phyloP scores from a whole-genome alignment of 2,888 invertebrate species.

The Thymelicus acteon region DNA sequence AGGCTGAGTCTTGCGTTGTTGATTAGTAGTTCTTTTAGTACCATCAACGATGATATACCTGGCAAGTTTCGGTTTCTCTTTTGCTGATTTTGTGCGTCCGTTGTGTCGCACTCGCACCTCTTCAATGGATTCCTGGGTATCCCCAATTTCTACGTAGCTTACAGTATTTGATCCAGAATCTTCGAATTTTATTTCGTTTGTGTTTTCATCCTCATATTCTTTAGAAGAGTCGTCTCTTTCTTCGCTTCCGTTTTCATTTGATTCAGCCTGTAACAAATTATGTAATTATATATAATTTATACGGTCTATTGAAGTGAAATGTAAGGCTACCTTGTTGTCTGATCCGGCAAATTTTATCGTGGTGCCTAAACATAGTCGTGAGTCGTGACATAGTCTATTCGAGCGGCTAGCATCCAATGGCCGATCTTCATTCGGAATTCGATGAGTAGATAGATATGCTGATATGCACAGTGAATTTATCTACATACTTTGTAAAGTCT shows the following conservation, averaged over 20 bases:
- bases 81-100: background rate
- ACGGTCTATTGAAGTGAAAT: too few species aligned
- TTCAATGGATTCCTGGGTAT: background rate
- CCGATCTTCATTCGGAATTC: too few species aligned
- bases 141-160: background rate
- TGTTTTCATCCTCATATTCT: background rate
- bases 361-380: too few species aligned
- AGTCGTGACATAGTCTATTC: too few species aligned
- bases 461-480: too few species aligned
- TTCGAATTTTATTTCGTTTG: background rate
- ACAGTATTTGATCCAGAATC: background rate
- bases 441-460: too few species aligned
- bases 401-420: too few species aligned
- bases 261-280: background rate
- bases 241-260: constrained; percentile 4
- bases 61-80: background rate
- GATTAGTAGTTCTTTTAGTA: background rate
- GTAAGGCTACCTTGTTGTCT: too few species aligned
- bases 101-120: background rate
- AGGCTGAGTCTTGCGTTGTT: background rate
- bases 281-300: background rate
- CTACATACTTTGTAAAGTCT: too few species aligned
- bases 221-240: background rate
- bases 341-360: too few species aligned
- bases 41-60: background rate